These are phyloP conservation scores for Periparus ater DNA, from an alignment of 2,797 vertebrate genomes.

Conservation along the genomic window DNA sequence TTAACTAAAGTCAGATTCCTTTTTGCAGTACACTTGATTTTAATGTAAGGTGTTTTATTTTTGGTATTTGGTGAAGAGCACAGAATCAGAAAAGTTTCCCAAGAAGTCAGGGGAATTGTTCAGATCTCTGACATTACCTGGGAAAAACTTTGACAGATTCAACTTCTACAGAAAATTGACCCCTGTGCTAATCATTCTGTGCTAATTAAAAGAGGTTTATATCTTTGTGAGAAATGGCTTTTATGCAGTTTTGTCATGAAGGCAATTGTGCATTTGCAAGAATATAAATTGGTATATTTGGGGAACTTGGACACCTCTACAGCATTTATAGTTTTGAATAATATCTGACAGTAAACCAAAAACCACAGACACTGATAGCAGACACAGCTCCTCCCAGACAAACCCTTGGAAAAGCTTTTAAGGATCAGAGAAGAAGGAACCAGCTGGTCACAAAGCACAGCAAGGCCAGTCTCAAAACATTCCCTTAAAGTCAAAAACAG, in stretches of 20 bases:
- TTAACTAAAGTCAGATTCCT: background rate
- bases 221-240: background rate
- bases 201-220: background rate
- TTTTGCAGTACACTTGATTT: background rate
- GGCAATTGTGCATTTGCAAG: background rate
- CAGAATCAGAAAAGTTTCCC: background rate
- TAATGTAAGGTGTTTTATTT: background rate
- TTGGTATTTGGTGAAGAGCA: background rate
- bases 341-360: background rate
- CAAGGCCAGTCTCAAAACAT: background rate
- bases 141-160: background rate
- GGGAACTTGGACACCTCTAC: background rate
- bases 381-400: background rate
- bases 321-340: background rate
- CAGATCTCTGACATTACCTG: background rate
- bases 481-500: background rate
- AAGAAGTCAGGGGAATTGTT: background rate
- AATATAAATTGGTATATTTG: background rate
- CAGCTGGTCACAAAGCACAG: background rate
- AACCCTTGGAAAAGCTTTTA: background rate
- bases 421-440: background rate
- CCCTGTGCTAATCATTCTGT: background rate
- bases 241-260: background rate
- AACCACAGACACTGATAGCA: background rate
- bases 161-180: background rate